Evolutionary conservation across 2,888 invertebrate genomes (phyloP).

Genomic region (Lasioglossum oenotherae): DNA sequence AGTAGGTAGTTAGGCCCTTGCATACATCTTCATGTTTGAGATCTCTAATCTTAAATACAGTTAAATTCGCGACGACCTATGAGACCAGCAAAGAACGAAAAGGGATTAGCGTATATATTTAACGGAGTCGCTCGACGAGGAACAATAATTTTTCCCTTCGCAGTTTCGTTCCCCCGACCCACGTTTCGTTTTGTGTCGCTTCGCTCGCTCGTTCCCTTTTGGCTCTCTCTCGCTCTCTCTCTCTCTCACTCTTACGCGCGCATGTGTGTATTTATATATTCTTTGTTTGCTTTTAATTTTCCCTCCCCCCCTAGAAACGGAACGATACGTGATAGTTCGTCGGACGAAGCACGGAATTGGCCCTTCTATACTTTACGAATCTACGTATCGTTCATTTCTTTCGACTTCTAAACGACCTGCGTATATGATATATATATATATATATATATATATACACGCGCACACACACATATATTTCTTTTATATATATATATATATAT

Average conservation of each 20-base stretch:
- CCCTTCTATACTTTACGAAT: constrained; percentile 38
- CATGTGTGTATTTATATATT: not conserved
- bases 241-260: not conserved
- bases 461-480: not conserved
- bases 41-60: constrained; percentile 78
- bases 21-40: constrained; percentile 77
- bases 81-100: constrained; percentile 71
- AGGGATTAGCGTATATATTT: constrained; percentile 54
- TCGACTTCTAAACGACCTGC: constrained; percentile 66
- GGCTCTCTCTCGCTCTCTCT: constrained; percentile 50
- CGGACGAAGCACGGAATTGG: constrained; percentile 70
- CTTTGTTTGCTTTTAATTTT: not conserved
- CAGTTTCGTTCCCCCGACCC: constrained; percentile 40
- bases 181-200: constrained; percentile 1
- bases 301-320: constrained; percentile 38
- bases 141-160: constrained; percentile 25
- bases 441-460: not conserved
- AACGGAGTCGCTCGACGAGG: constrained; percentile 44
- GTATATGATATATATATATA: constrained; percentile 8
- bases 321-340: constrained; percentile 65
- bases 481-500: not conserved
- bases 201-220: constrained; percentile 59
- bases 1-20: constrained; percentile 79
- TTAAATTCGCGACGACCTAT: constrained; percentile 69
- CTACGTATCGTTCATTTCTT: constrained; percentile 61